Conservation (phyloP, 2,888 invertebrate species). For the Bellardia bayeri region DNA sequence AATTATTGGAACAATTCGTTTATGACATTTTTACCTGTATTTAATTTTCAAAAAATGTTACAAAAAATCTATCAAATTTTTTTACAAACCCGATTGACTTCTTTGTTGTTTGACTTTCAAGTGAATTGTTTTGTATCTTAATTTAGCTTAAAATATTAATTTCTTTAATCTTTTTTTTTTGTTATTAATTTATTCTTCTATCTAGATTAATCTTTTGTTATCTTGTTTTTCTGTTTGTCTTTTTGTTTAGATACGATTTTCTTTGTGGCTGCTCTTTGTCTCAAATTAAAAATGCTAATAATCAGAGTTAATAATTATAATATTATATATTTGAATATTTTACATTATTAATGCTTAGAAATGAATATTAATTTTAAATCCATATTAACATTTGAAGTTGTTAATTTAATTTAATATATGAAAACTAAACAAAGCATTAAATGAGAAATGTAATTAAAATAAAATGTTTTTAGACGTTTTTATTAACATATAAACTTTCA, state of each 20-base stretch:
- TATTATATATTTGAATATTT: conserved; percentile 14
- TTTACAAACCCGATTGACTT: conserved; percentile 28
- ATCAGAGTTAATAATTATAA: conserved; percentile 32
- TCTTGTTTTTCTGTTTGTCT: background rate
- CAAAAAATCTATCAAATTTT: background rate
- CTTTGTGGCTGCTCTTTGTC: conserved; percentile 23
- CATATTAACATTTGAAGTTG: conserved; percentile 2
- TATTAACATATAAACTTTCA: background rate
- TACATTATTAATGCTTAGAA: background rate
- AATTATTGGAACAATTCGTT: background rate
- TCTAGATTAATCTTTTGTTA: conserved; percentile 58
- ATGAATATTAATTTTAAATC: conserved; percentile 41
- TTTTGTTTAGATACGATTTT: conserved; percentile 13
- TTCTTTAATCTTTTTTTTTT: conserved; percentile 3
- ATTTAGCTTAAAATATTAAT: conserved; percentile 40
- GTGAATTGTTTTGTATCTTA: conserved; percentile 37
- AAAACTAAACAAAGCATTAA: conserved; percentile 49
- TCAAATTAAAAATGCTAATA: conserved; percentile 68
- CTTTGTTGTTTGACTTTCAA: conserved; percentile 6
- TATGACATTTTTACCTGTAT: conserved; percentile 17
- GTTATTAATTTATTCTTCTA: conserved; percentile 48
- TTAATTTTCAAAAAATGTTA: conserved; percentile 8
- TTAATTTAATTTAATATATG: conserved; percentile 31
- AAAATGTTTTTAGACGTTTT: conserved; percentile 1
- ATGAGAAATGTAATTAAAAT: conserved; percentile 28